These are phyloP conservation scores for Manis pentadactyla DNA, from an alignment of 2,797 vertebrate species.

Conservation along the genomic window DNA sequence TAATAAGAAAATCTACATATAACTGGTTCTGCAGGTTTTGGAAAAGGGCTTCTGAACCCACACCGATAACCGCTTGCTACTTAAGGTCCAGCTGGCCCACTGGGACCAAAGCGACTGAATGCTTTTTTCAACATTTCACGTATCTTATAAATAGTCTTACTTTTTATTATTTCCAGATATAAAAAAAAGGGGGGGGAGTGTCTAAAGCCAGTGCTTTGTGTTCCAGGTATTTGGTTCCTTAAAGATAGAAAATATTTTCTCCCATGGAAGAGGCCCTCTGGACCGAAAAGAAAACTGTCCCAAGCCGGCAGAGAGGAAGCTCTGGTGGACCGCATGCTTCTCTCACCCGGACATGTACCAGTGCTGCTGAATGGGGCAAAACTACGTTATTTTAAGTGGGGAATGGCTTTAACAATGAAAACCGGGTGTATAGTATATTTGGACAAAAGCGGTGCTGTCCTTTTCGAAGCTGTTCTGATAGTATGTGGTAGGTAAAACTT, in stretches of 20 bases:
- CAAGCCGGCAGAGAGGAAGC: too few relatives aligned
- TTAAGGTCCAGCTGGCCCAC: neutral
- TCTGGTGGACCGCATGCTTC: accelerated
- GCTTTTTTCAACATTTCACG: neutral
- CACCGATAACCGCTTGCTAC: neutral
- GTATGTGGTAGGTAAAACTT: accelerated
- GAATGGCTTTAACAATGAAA: neutral
- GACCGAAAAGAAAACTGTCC: neutral
- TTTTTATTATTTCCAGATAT: neutral
- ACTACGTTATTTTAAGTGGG: accelerated
- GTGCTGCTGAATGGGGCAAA: accelerated
- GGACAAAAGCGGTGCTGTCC: too few relatives aligned
- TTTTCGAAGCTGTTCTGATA: too few relatives aligned
- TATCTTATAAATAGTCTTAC: neutral
- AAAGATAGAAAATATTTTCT: neutral
- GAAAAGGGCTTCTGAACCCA: neutral
- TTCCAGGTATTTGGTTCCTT: neutral
- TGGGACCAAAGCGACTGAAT: neutral
- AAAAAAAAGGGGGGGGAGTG: accelerated
- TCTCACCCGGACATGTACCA: neutral
- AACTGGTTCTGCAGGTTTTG: neutral
- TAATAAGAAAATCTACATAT: neutral
- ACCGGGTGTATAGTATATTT: accelerated
- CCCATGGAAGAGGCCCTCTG: neutral
- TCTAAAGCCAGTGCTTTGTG: neutral